Evolutionary conservation across 2,888 invertebrate species (phyloP).

Genomic region (Steinernema hermaphroditum): DNA sequence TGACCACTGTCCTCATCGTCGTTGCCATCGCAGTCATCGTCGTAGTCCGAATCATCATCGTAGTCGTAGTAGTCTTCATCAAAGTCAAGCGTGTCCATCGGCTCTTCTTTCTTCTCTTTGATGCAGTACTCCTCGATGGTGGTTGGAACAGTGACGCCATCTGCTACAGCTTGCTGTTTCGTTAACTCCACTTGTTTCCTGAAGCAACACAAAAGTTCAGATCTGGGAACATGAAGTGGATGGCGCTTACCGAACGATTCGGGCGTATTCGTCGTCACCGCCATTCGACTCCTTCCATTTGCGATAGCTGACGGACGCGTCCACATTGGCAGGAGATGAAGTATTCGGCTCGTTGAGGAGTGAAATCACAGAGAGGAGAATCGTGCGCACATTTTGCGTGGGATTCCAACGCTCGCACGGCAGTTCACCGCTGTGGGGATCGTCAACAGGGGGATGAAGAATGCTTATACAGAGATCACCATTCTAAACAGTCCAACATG

Average conservation of each 20-base stretch:
- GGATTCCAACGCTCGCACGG: slow-evolving; percentile 99
- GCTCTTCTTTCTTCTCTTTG: slow-evolving; percentile 78
- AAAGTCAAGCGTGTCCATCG: slow-evolving; percentile 85
- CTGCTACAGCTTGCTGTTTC: slow-evolving; percentile 89
- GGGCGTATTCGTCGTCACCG: slow-evolving; percentile 87
- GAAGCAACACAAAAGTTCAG: slow-evolving; percentile 37
- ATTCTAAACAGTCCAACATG: slow-evolving; percentile 75
- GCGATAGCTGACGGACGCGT: slow-evolving; percentile 97
- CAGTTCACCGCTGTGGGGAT: slow-evolving; percentile 94
- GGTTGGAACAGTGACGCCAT: slow-evolving; percentile 92
- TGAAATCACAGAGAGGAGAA: slow-evolving; percentile 92
- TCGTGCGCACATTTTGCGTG: slow-evolving; percentile 91
- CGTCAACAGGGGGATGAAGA: slow-evolving; percentile 96
- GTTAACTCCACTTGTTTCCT: slow-evolving; percentile 96
- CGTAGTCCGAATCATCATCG: slow-evolving; percentile 72
- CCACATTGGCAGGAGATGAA: slow-evolving; percentile 96
- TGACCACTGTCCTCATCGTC: slow-evolving; percentile 64
- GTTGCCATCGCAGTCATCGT: slow-evolving; percentile 52
- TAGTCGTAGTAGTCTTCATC: slow-evolving; percentile 84
- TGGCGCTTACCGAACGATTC: slow-evolving; percentile 75
- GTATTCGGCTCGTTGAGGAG: slow-evolving; percentile 97
- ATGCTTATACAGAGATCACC: slow-evolving; percentile 98
- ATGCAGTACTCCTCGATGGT: slow-evolving; percentile 98
- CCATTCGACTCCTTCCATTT: slow-evolving; percentile 86
- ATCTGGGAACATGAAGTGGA: neutral